phyloP scores from a whole-genome alignment of 1,140 invertebrate genomes.

The Apis laboriosa region DNA sequence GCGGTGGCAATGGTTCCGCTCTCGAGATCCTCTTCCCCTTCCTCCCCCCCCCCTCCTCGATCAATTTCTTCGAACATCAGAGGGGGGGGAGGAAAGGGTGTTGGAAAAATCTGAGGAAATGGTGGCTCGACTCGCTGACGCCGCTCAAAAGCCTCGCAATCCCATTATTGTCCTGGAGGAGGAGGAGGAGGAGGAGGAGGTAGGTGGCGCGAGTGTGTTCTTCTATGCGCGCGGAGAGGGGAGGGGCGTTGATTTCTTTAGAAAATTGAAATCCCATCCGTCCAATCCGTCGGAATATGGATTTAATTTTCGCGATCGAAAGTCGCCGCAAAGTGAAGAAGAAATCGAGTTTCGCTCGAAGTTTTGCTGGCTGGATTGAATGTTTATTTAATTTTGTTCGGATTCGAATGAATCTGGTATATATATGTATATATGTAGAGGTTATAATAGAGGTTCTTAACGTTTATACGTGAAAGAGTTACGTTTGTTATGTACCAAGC shows the following conservation, averaged over 20 bases:
- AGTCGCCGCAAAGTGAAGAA: not conserved
- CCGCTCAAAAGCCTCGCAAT: conserved; percentile 23
- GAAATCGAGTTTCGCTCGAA: not conserved
- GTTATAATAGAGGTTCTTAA: too few relatives aligned
- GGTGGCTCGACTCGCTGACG: conserved; percentile 7
- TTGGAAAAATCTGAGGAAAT: not conserved
- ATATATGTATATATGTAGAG: too few relatives aligned
- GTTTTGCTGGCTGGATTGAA: not conserved
- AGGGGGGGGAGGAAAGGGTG: too few relatives aligned
- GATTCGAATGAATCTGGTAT: too few relatives aligned
- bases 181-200: not conserved
- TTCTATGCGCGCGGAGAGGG: not conserved
- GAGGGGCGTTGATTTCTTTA: not conserved
- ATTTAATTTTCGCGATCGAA: not conserved
- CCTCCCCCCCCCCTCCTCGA: too few relatives aligned
- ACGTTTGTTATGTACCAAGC: too few relatives aligned
- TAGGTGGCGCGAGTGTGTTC: not conserved
- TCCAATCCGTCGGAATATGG: too few relatives aligned
- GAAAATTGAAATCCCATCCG: not conserved
- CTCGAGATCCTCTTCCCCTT: too few relatives aligned
- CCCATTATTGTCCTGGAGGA: conserved; percentile 41
- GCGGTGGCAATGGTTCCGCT: too few relatives aligned
- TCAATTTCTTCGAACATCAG: too few relatives aligned
- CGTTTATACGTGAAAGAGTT: too few relatives aligned
- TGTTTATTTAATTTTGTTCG: conserved; percentile 2